These are phyloP conservation scores for Drosophila simulans DNA, from an alignment of 1,140 invertebrate species.

Conservation along the genomic window DNA sequence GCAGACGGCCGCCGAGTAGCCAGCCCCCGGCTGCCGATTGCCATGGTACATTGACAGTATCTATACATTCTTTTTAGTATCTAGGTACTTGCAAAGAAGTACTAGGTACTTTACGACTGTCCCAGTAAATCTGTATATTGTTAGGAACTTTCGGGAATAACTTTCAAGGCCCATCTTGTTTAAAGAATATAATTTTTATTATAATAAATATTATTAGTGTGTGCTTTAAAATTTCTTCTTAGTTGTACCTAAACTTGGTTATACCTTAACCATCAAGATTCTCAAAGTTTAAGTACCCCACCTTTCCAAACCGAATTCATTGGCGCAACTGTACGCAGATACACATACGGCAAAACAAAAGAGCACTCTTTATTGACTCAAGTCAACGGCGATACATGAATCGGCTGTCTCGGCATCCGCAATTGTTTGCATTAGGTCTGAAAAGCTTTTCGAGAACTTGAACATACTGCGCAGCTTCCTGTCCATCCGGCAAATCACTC, in stretches of 20 bases:
- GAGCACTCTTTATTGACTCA: conserved; percentile 28
- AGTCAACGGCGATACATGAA: conserved; percentile 16
- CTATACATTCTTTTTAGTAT: not conserved
- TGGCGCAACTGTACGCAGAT: conserved; percentile 13
- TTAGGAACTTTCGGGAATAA: too few relatives aligned
- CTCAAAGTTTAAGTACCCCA: not conserved
- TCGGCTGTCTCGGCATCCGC: conserved; percentile 1
- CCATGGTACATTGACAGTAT: conserved; percentile 1
- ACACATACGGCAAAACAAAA: conserved; percentile 9
- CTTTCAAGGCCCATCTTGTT: too few relatives aligned
- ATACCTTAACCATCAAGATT: not conserved
- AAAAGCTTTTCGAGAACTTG: conserved; percentile 60
- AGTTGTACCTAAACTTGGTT: not conserved
- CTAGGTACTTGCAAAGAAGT: not conserved
- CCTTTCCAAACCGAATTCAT: too few relatives aligned
- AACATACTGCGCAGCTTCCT: conserved; percentile 67
- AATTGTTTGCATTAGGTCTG: conserved; percentile 59
- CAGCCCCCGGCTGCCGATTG: conserved; percentile 17
- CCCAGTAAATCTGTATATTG: not conserved
- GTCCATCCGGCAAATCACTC: conserved; percentile 76
- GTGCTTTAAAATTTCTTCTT: too few relatives aligned
- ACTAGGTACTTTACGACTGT: not conserved
- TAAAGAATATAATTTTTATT: too few relatives aligned
- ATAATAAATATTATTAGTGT: too few relatives aligned
- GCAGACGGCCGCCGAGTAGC: conserved; percentile 30